Base-by-base conservation (phyloP, 2,113 vertebrate species). In the Aphyosemion australe region DNA sequence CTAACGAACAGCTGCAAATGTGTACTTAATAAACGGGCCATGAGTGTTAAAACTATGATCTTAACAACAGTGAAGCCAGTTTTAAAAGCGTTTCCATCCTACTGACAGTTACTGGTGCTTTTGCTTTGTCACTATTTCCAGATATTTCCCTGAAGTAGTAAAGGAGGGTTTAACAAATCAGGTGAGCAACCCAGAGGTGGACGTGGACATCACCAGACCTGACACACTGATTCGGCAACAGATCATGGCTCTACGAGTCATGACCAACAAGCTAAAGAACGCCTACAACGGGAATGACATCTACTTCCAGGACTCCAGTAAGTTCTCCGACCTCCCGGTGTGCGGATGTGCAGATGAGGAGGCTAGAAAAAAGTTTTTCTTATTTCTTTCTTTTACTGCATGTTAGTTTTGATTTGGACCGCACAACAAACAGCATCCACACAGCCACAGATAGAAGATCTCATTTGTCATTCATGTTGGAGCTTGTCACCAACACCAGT, bases 301-400 rank as follows among this genome's bases (percentile, higher is more conserved):
- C 82, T 96, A 95, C 89, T 99, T 99, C 84, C 96, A 97, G 82
- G 97, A 99, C 80, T 95, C 96, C 18, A 97, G 97, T 99, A 94
- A 95, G 95, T 80, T 82, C 47, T 20, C 20, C 13, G 1, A 1
- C 42, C 13, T 55, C 18, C 2, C 1, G 11, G 6, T 61, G 43
- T 61, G 46, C 58, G 2, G 8, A 58, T 57, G 10, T 63, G 50
- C 13, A n/a, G 12, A 52, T 37, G 34, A 7, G 51, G 20, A 58
- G 16, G 57, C 39, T 9, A 51, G 18, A 47, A 7, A 64, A 77
- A 62, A 12, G 21, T 43, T 60, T 63, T 14, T 53, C 11, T 26
- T 21, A 19, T 59, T 34, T 1, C 26, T 69, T 45, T 51, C 21
- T 26, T 9, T 49, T 49, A 15, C 16, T 68, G 6, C 39, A 51